Evolutionary conservation across 1,140 invertebrate species (phyloP).

Genomic region (Diachasma alloeum): DNA sequence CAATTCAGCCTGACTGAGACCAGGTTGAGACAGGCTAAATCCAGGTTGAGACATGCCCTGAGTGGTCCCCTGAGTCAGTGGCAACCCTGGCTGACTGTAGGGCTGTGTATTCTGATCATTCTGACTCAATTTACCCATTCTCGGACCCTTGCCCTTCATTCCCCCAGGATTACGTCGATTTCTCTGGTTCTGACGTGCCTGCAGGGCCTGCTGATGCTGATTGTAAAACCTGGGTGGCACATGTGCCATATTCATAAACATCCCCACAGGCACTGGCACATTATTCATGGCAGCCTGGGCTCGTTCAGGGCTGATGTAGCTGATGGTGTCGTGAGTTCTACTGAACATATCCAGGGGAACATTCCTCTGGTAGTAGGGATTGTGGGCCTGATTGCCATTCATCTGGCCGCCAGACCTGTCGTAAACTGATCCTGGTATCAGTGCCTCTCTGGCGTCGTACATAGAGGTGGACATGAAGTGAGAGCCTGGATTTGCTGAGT

Average conservation of each 20-base stretch:
- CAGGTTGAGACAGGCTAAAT: conserved; percentile 71
- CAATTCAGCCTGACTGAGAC: conserved; percentile 81
- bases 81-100: conserved; percentile 69
- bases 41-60: conserved; percentile 78
- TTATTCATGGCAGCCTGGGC: conserved; percentile 80
- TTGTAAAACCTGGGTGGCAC: conserved; percentile 88
- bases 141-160: conserved; percentile 43
- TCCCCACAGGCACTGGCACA: conserved; percentile 90
- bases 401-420: conserved; percentile 72
- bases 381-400: conserved; percentile 60
- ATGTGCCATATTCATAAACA: conserved; percentile 94
- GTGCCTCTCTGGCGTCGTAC: conserved; percentile 89
- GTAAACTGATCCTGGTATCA: conserved; percentile 87
- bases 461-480: conserved; percentile 97
- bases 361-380: conserved; percentile 64
- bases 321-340: conserved; percentile 87
- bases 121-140: conserved; percentile 58
- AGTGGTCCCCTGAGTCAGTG: conserved; percentile 74
- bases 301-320: conserved; percentile 89
- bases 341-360: conserved; percentile 70
- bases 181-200: conserved; percentile 65
- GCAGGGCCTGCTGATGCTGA: conserved; percentile 78
- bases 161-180: conserved; percentile 46
- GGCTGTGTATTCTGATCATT: conserved; percentile 68
- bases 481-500: conserved; percentile 92